Evolutionary conservation across 2,113 vertebrate species (phyloP).

Genomic region (Narcine bancroftii): DNA sequence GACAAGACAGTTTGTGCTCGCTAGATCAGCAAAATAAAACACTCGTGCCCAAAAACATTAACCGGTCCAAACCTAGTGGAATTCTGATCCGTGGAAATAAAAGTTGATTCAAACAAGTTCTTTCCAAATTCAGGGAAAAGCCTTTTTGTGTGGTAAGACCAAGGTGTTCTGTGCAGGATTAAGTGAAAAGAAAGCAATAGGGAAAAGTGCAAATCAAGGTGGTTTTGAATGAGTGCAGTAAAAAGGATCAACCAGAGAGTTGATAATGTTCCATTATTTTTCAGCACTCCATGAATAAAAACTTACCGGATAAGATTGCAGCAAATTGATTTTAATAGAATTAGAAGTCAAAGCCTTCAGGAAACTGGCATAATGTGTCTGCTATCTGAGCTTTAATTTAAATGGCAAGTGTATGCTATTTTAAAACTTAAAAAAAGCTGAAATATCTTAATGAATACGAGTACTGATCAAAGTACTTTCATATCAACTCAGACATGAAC

Average conservation of each 20-base stretch:
- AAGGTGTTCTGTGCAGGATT: not conserved
- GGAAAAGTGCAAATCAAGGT: not conserved
- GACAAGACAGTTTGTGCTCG: not conserved
- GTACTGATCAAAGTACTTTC: not conserved
- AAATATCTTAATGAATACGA: not conserved
- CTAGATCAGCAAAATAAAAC: not conserved
- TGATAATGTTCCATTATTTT: not conserved
- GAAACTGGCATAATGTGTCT: not conserved
- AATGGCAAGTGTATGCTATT: too few relatives aligned
- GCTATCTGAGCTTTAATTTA: not conserved
- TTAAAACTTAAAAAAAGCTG: not conserved
- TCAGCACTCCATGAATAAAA: not conserved
- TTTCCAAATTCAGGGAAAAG: not conserved
- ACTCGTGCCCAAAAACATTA: not conserved
- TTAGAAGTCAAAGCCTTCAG: not conserved
- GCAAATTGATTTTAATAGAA: not conserved
- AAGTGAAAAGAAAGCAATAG: not conserved
- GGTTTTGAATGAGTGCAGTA: not conserved
- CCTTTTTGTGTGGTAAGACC: too few relatives aligned
- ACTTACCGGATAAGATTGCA: not conserved
- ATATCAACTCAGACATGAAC: not conserved
- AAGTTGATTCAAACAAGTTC: not conserved
- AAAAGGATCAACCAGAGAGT: not conserved
- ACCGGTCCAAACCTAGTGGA: not conserved
- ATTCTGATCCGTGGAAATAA: not conserved